phyloP scores from a whole-genome alignment of 2,113 vertebrate genomes.

The Anthoscopus minutus region DNA sequence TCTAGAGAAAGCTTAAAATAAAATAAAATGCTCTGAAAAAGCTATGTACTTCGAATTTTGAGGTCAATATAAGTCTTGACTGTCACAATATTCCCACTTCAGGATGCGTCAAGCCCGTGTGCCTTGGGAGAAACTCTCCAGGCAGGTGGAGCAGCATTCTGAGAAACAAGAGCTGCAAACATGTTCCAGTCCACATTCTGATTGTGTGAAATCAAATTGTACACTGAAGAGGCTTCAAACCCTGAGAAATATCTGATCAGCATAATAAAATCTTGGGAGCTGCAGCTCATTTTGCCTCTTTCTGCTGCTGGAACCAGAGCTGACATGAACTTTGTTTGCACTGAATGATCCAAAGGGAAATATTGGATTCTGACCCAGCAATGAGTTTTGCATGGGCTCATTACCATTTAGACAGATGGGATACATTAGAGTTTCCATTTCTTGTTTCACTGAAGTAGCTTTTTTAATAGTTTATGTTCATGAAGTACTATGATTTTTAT shows the following conservation, averaged over 20 bases:
- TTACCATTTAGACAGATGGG: background rate
- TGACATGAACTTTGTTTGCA: background rate
- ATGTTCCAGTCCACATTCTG: background rate
- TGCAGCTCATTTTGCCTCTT: background rate
- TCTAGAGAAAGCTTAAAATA: too few species aligned
- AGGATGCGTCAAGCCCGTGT: rapidly evolving
- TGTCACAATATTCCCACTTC: background rate
- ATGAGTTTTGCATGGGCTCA: background rate
- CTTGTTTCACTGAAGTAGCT: background rate
- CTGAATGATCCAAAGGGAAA: background rate
- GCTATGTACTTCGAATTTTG: background rate
- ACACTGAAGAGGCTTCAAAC: background rate
- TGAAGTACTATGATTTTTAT: background rate
- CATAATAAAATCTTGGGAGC: background rate
- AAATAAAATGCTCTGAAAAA: background rate
- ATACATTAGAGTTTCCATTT: background rate
- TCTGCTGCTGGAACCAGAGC: background rate
- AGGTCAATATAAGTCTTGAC: background rate
- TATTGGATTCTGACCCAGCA: background rate
- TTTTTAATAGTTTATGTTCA: background rate
- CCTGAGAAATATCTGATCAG: background rate
- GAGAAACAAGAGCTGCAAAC: background rate
- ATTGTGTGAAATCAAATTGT: background rate
- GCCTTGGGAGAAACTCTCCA: background rate
- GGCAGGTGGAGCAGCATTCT: background rate